These are phyloP conservation scores for Anastrepha obliqua DNA, from an alignment of 1,140 invertebrate species.

Conservation along the genomic window DNA sequence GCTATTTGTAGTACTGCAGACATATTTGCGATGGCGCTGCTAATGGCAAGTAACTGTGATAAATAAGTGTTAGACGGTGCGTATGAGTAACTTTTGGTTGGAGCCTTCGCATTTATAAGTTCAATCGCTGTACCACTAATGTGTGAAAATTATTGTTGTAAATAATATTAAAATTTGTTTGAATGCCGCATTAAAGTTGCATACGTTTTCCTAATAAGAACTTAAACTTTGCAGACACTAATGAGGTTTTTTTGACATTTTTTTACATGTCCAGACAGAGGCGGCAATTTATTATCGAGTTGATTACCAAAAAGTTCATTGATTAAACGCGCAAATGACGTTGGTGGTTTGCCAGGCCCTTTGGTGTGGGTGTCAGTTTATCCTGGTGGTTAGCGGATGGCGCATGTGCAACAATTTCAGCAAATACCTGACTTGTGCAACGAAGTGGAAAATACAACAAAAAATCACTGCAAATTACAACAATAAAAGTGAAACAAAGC, in stretches of 20 bases:
- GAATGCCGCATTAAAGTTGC: neutral
- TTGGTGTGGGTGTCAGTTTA: neutral
- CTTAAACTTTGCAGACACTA: slow-evolving; percentile 37
- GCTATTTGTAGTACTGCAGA: neutral
- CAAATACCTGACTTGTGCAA: slow-evolving; percentile 47
- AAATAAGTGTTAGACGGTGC: neutral
- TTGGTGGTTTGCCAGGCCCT: neutral
- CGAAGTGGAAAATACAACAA: slow-evolving; percentile 21
- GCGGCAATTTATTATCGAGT: slow-evolving; percentile 35
- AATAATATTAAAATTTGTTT: neutral
- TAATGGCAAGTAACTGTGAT: neutral
- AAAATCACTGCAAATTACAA: slow-evolving; percentile 21
- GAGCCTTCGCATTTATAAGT: neutral
- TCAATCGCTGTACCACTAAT: no score
- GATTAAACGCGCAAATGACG: slow-evolving; percentile 28
- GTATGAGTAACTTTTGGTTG: neutral
- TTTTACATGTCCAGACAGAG: neutral
- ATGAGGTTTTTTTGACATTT: neutral
- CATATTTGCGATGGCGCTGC: neutral
- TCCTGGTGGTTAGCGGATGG: neutral
- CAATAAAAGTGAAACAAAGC: neutral
- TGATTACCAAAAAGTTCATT: slow-evolving; percentile 23
- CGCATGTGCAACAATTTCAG: slow-evolving; percentile 1
- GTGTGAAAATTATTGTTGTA: neutral
- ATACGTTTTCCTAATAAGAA: neutral